Evolutionary conservation across 2,888 invertebrate genomes (phyloP).

Genomic region (Cheilosia vulpina): DNA sequence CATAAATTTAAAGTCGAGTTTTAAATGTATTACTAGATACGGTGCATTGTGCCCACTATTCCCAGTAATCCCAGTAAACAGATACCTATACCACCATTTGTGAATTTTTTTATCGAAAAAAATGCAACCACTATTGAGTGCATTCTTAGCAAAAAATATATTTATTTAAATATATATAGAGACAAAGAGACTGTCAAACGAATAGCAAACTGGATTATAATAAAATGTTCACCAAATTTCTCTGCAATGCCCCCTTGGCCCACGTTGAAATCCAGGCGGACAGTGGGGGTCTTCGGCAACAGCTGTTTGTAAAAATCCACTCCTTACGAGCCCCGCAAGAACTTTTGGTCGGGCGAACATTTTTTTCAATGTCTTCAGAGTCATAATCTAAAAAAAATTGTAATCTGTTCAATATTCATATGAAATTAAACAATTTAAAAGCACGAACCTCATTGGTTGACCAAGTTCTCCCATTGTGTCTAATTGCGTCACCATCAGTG

Average conservation of each 20-base stretch:
- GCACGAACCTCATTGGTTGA: constrained; percentile 31
- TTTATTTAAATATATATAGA: no score
- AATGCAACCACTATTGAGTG: no score
- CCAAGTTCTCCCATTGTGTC: constrained; percentile 8
- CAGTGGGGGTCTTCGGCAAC: constrained; percentile 50
- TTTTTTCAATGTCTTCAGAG: constrained; percentile 38
- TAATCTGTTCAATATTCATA: not conserved
- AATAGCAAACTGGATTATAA: not conserved
- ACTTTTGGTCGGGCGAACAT: constrained; percentile 14
- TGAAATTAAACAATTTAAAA: not conserved
- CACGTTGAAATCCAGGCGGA: constrained; percentile 42
- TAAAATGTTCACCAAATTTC: constrained; percentile 55
- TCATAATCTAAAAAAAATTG: constrained; percentile 28
- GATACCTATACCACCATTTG: no score
- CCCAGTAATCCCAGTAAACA: no score
- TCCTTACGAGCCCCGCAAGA: constrained; percentile 8
- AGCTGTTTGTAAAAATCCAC: constrained; percentile 8
- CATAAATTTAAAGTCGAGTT: no score
- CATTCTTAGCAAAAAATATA: no score
- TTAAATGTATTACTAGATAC: no score
- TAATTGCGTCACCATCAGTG: constrained; percentile 20
- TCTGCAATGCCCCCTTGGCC: constrained; percentile 42
- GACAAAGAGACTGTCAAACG: not conserved
- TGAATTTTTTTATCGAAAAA: no score
- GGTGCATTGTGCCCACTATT: no score